phyloP scores from a whole-genome alignment of 2,888 invertebrate species.

The Caenorhabditis uteleia region DNA sequence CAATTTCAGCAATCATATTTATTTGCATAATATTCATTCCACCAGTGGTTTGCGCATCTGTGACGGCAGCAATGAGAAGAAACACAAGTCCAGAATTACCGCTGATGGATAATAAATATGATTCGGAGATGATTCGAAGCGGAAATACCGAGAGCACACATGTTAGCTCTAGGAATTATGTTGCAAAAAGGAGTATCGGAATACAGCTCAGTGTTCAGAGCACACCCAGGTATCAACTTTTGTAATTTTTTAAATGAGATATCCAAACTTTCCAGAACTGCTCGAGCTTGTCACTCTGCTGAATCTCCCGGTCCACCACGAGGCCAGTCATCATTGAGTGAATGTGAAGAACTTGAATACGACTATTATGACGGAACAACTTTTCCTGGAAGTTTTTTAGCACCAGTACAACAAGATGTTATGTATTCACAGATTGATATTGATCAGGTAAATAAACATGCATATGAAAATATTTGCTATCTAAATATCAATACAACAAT shows the following conservation, averaged over 20 bases:
- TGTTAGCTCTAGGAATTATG: slow-evolving; percentile 43
- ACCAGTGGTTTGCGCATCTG: slow-evolving; percentile 47
- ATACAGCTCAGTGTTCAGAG: slow-evolving; percentile 62
- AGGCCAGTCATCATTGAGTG: slow-evolving; percentile 42
- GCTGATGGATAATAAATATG: slow-evolving; percentile 49
- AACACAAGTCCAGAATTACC: slow-evolving; percentile 45
- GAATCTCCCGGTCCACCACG: slow-evolving; percentile 46
- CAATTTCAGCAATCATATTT: slow-evolving; percentile 38
- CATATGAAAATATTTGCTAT: neutral
- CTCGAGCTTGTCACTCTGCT: slow-evolving; percentile 35
- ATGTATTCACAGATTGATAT: slow-evolving; percentile 64
- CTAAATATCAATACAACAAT: neutral
- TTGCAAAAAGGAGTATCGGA: slow-evolving; percentile 60
- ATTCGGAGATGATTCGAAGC: slow-evolving; percentile 62
- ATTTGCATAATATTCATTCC: slow-evolving; percentile 51
- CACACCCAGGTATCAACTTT: slow-evolving; percentile 49
- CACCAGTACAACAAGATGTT: slow-evolving; percentile 47
- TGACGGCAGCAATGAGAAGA: slow-evolving; percentile 42
- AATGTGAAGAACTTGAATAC: slow-evolving; percentile 58
- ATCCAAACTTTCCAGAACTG: slow-evolving; percentile 31
- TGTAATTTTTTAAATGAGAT: neutral
- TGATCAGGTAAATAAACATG: slow-evolving; percentile 49
- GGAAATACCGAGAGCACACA: slow-evolving; percentile 64
- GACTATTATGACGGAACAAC: slow-evolving; percentile 61
- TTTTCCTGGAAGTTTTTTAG: slow-evolving; percentile 55